Conservation (phyloP, 1,140 invertebrate genomes). For the roundworm (Caenorhabditis elegans) region DNA sequence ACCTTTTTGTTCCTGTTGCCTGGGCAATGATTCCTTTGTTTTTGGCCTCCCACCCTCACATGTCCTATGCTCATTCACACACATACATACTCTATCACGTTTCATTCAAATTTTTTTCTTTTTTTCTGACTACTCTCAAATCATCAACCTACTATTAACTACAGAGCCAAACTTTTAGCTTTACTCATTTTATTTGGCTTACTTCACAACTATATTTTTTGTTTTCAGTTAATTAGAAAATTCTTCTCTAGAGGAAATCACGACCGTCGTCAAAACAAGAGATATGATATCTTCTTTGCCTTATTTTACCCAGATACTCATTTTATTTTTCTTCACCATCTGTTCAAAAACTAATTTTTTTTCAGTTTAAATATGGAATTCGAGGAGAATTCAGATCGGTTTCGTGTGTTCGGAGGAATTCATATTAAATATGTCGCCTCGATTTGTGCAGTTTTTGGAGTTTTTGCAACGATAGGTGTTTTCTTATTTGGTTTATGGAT, state of each 20-base stretch:
- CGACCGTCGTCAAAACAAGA: too few species aligned
- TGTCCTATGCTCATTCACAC: background rate
- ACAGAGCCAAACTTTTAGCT: background rate
- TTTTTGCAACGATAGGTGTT: slow-evolving; percentile 2
- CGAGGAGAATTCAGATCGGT: background rate
- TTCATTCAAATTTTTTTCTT: background rate
- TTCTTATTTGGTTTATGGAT: background rate
- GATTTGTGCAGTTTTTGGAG: background rate
- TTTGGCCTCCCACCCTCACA: background rate
- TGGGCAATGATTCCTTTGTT: background rate
- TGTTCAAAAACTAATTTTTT: background rate
- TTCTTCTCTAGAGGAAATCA: background rate
- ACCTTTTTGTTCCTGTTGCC: background rate
- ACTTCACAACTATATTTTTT: background rate
- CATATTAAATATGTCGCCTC: slow-evolving; percentile 14
- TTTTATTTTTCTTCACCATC: background rate
- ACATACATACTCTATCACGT: too few species aligned
- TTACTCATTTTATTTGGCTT: background rate
- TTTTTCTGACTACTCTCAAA: background rate
- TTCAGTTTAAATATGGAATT: background rate
- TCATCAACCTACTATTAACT: background rate
- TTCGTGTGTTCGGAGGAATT: background rate
- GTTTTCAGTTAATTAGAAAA: background rate
- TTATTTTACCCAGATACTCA: background rate
- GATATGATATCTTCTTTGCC: background rate